Percentiles rank a stretch among this genome's conserved stretches.
Conservation (phyloP, 2,113 vertebrate genomes). For the Laticauda laticaudata region DNA sequence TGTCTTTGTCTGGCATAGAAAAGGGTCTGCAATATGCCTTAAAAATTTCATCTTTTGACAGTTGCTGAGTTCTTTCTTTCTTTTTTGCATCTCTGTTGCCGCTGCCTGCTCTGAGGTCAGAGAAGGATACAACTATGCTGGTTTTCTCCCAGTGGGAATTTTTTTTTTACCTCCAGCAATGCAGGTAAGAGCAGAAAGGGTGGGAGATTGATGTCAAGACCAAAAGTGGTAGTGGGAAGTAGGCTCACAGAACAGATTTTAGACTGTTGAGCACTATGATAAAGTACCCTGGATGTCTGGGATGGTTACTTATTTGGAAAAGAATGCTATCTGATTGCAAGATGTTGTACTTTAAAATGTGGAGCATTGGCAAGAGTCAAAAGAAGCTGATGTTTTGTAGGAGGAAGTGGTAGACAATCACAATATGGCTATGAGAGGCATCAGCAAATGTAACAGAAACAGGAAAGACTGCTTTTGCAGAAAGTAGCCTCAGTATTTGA, state of each 20-base stretch:
- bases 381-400: not conserved
- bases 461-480: not conserved
- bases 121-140: too few relatives aligned
- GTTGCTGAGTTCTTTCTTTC: not conserved
- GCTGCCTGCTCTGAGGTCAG: too few relatives aligned
- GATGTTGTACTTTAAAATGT: not conserved
- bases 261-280: not conserved
- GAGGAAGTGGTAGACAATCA: not conserved
- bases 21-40: not conserved
- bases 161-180: too few relatives aligned
- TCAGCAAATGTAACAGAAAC: not conserved
- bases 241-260: not conserved
- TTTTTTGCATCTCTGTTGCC: not conserved
- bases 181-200: too few relatives aligned
- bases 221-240: not conserved
- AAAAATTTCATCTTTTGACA: not conserved
- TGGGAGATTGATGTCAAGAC: too few relatives aligned
- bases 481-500: not conserved
- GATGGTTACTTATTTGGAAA: not conserved
- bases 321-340: not conserved
- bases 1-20: not conserved
- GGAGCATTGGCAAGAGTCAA: not conserved
- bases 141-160: too few relatives aligned
- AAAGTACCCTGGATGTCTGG: not conserved
- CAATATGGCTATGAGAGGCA: not conserved